Evolutionary conservation across 1,140 invertebrate genomes (phyloP), one percentile per base, ranked within the genome.

Genomic region (Cydia splendana): DNA sequence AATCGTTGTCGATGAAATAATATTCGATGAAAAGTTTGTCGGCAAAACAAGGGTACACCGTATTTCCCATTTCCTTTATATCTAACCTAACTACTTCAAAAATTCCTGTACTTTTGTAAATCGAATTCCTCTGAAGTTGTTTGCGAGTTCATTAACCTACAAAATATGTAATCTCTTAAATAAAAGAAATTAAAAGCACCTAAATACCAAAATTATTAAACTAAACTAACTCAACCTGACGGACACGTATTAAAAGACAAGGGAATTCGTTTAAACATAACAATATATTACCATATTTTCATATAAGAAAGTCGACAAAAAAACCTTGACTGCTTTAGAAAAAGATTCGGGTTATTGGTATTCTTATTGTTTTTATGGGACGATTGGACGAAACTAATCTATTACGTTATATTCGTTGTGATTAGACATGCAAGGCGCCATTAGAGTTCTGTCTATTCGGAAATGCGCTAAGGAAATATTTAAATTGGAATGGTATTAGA

Each of bases 331-430:
- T 71, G 30, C 30, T 45, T 62, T 71, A 18, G 2, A 45, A 20
- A 71, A 34, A 69, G 28, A 69, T 38, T 18, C 13, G 1, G n/a
- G 67, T 20, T 38, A 42, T 71, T 71, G 30, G 15, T n/a, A 69
- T 71, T 42, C 67, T 71, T 18, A 71, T 71, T 71, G 67, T 71
- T 71, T 71, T 71, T 71, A 71, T 71, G 67, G 65, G 34, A 12
- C 5, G 67, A 71, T 71, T 71, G 45, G 38, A 71, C 7, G 34
- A 42, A 71, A 38, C 57, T 24, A 62, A 62, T 62, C 57, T 62
- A 62, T 62, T 62, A 62, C 9, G n/a, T 62, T 62, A 20, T 62
- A 62, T 62, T 62, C 1, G 57, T 20, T 62, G 57, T 62, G 57
- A 62, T 62, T 62, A 62, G 57, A 62, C 57, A 62, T 62, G 57